These are phyloP conservation scores for Limenitis camilla DNA, from an alignment of 2,888 invertebrate genomes.

Conservation along the genomic window DNA sequence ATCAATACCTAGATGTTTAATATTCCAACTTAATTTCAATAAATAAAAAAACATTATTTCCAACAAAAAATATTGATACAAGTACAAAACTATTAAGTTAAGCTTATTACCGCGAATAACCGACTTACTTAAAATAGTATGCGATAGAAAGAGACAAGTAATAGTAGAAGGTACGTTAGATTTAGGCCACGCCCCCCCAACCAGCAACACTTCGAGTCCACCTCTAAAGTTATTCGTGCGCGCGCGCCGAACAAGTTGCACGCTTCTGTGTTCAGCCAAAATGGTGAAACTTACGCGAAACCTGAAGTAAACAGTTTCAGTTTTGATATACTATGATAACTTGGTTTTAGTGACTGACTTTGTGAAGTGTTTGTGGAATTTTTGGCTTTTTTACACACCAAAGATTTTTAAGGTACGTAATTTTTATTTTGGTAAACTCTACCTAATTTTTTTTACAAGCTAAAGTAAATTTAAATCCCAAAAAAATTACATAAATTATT, in stretches of 20 bases:
- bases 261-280: constrained; percentile 32
- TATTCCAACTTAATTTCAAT: no score
- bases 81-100: constrained; percentile 10
- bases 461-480: no score
- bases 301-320: constrained; percentile 10
- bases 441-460: neutral
- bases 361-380: constrained; percentile 57
- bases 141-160: constrained; percentile 41
- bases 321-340: neutral
- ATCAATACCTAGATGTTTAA: no score
- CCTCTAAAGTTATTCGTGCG: constrained; percentile 70
- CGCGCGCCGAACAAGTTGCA: constrained; percentile 61
- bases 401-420: constrained; percentile 61
- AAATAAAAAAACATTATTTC: no score
- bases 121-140: neutral
- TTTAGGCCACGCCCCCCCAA: constrained; percentile 58
- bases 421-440: neutral
- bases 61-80: neutral
- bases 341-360: constrained; percentile 22
- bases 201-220: constrained; percentile 56
- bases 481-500: no score
- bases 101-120: constrained; percentile 37
- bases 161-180: constrained; percentile 69
- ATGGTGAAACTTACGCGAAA: constrained; percentile 34
- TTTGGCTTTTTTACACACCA: constrained; percentile 44